phyloP scores from a whole-genome alignment of 2,888 invertebrate species.

The Xestia xanthographa region DNA sequence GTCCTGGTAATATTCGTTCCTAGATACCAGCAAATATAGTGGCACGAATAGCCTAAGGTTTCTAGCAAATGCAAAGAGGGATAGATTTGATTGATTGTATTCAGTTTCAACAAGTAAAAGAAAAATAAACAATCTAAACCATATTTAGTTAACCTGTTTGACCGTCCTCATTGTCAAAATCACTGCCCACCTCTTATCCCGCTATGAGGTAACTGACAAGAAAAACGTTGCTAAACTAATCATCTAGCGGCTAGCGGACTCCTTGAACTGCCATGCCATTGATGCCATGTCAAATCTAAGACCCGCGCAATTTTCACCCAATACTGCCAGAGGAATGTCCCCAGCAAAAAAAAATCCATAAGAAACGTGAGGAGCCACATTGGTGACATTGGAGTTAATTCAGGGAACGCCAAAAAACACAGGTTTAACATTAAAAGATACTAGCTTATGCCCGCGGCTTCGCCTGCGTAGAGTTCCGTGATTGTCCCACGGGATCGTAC shows the following conservation, averaged over 20 bases:
- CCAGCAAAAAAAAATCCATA: background rate
- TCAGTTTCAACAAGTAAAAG: no score
- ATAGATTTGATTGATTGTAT: no score
- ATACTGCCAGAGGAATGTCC: background rate
- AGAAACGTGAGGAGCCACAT: background rate
- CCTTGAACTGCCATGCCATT: constrained; percentile 62
- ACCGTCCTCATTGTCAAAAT: constrained; percentile 5
- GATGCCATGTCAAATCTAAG: constrained; percentile 69
- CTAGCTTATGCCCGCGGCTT: no score
- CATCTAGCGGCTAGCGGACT: constrained; percentile 11
- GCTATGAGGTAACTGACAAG: constrained; percentile 26
- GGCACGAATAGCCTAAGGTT: background rate
- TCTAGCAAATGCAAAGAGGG: background rate
- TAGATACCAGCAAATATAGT: background rate
- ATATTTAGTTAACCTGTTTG: background rate
- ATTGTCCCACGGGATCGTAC: no score
- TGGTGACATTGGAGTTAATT: background rate
- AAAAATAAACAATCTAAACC: no score
- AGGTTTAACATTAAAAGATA: background rate
- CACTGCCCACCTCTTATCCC: background rate
- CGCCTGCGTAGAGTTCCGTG: no score
- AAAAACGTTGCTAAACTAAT: constrained; percentile 39
- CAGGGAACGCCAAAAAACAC: background rate
- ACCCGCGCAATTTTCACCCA: constrained; percentile 22
- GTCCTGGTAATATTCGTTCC: background rate